Base-by-base conservation (phyloP, 2,797 vertebrate genomes). In the Spheniscus humboldti region DNA sequence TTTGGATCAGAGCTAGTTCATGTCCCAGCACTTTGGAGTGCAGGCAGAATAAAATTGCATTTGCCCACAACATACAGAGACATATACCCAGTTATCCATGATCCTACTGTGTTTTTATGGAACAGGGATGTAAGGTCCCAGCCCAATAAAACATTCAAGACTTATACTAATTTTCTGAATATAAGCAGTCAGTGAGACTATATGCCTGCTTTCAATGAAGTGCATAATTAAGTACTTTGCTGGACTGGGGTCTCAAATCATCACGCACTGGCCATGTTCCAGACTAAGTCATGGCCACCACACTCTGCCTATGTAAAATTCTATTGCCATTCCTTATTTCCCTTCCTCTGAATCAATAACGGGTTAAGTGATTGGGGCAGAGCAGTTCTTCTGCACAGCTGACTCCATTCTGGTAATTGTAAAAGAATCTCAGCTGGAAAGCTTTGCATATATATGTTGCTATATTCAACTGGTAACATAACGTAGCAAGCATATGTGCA, bases 351-450 rank as follows among this genome's bases (percentile, higher is more conserved):
- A 73, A n/a, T n/a, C 30, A 69, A 12, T 45, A 79, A 80, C 0
- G 4, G 27, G 20, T 88, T 73, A 87, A 89, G 41, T 35, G 50
- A 76, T 7, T 77, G 53, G n/a, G 81, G 48, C 45, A 92, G 17
- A 89, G 72, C 15, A 43, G 24, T 33, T 81, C 43, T 86, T 48
- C 76, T 69, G 53, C 81, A 76, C 43, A 93, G 83, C 83, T 90
- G 73, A 85, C 53, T 93, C 55, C 41, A 18, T 56, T 81, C 53
- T 68, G 50, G 47, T 41, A 94, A 64, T 18, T 71, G 50, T 75
- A 53, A 78, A 92, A 92, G 45, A 83, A 74, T 88, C 75, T 92
- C 86, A 91, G 66, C 45, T 95, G 95, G 75, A 92, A 94, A 94
- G 33, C 33, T 87, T 89, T 37, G 13, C 41, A 28, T 62, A 66